These are phyloP conservation scores for Cyprinodon diabolis DNA, from an alignment of 2,797 vertebrate genomes.

Conservation along the genomic window DNA sequence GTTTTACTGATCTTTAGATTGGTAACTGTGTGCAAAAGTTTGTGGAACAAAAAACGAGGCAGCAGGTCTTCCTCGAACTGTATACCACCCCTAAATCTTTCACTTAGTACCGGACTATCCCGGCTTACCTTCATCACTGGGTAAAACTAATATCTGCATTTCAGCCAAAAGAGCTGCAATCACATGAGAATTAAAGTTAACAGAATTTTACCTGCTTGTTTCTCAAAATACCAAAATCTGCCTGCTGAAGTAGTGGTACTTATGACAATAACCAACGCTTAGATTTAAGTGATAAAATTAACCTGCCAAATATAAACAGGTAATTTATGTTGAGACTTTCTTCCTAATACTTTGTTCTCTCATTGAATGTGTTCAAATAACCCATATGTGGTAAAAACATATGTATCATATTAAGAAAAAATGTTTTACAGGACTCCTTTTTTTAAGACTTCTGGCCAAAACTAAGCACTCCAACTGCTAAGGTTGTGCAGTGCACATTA, in stretches of 20 bases:
- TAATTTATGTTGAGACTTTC: conserved; percentile 5
- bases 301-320: conserved; percentile 30
- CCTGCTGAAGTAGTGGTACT: conserved; percentile 16
- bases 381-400: background rate
- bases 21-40: too few relatives aligned
- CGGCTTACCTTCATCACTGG: too few relatives aligned
- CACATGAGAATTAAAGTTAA: conserved; percentile 6
- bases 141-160: background rate
- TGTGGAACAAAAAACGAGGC: too few relatives aligned
- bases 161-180: conserved; percentile 30
- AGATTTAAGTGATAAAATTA: conserved; percentile 18
- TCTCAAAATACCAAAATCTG: conserved; percentile 35
- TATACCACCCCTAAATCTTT: too few relatives aligned
- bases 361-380: background rate
- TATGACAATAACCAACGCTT: conserved; percentile 27
- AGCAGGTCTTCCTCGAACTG: too few relatives aligned
- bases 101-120: too few relatives aligned
- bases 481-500: conserved; percentile 2
- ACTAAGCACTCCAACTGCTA: background rate
- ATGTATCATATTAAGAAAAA: background rate
- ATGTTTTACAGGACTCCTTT: too few relatives aligned
- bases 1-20: too few relatives aligned
- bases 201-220: conserved; percentile 31
- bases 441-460: background rate
- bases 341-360: background rate